phyloP scores from a whole-genome alignment of 2,113 vertebrate species.

The Fulmarus glacialis region DNA sequence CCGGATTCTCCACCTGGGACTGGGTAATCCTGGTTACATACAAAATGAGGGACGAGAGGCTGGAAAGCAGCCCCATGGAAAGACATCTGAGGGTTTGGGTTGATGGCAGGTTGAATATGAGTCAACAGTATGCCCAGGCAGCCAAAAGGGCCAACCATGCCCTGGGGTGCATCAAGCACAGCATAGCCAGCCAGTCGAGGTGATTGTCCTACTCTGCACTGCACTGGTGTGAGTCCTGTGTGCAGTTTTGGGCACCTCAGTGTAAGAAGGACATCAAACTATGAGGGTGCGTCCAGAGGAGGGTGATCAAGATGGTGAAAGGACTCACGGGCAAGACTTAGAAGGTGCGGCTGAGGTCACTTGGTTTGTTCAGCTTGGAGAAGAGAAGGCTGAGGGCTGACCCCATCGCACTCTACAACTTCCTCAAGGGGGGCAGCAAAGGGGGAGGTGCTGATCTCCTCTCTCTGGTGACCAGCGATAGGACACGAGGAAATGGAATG shows the following conservation, averaged over 20 bases:
- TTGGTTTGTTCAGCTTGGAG: background rate
- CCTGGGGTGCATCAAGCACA: background rate
- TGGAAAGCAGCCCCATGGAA: background rate
- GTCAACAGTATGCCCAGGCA: background rate
- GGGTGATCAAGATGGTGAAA: background rate
- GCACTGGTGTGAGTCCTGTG: fast-evolving
- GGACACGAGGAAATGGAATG: background rate
- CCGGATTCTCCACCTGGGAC: background rate
- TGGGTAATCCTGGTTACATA: background rate
- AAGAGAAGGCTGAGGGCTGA: background rate
- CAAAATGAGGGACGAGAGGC: fast-evolving
- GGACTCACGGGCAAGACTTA: background rate
- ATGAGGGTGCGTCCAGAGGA: background rate
- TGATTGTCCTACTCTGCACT: background rate
- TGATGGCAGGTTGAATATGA: background rate
- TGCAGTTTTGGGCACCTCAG: background rate
- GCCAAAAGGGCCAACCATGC: fast-evolving
- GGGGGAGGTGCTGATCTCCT: background rate
- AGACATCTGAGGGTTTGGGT: background rate
- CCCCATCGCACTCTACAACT: background rate
- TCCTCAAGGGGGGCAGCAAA: fast-evolving
- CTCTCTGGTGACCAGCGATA: background rate
- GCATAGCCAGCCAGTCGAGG: fast-evolving
- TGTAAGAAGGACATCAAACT: background rate
- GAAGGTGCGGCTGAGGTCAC: background rate